Base-by-base conservation (phyloP, 2,113 vertebrate genomes). In the Mormyrus lacerda region DNA sequence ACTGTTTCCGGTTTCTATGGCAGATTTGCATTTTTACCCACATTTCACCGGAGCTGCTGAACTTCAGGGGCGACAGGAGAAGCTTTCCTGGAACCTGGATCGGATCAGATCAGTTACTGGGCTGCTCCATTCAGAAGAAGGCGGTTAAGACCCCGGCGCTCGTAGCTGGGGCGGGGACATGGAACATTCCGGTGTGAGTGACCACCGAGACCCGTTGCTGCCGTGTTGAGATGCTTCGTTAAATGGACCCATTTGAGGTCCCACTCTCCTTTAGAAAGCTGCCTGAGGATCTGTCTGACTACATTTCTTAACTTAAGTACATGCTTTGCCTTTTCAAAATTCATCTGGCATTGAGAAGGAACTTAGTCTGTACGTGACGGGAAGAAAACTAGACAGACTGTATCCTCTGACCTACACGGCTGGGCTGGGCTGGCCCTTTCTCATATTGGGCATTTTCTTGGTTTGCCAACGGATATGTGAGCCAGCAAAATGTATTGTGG, bases 321-420 rank as follows among this genome's bases (percentile, higher is more conserved):
- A n/a, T 47, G 10, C n/a, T 85, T 85, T 69, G n/a, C 61, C 61
- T 31, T 69, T 31, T 31, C 27, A 69, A 79, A 79, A 19, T 79
- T 17, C 35, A 79, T 79, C 35, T 39, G 35, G 15, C 73, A 79
- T 42, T 79, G n/a, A 79, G 73, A 79, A 79, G 85, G 1, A 50
- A 93, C 89, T 93, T 21, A 53, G 8, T 17, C 31, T 51, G 39
- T 83, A 53, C 11, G 19, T 89, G 88, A 83, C 21, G 89, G 88
- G 91, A 92, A 82, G 90, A 90, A 91, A 93, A 92, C 90, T 88
- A 89, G 85, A 91, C 85, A 50, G 89, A 91, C 85, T 91, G 85
- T 90, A 88, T 93, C 89, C 91, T 91, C 44, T 53, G n/a, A 73
- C 65, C 92, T 55, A 39, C 15, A 86, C 3, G 17, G 13, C 39